Base-by-base conservation (phyloP, 2,888 invertebrate genomes). In the Yponomeuta cagnagella region DNA sequence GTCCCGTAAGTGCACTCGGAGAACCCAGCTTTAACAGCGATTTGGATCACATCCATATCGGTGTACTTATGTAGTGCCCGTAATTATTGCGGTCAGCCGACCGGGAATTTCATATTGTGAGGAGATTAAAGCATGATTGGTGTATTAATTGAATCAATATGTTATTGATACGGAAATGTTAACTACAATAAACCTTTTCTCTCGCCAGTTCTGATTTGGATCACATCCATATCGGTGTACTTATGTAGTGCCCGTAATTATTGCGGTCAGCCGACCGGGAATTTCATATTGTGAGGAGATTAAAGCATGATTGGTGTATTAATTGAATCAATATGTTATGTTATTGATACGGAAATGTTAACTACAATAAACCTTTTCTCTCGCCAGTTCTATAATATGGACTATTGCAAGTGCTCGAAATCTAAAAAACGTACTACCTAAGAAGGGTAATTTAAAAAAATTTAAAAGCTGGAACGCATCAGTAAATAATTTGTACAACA, bases 81-180 rank as follows among this genome's bases (percentile, higher is more conserved):
- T 58, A 58, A 58, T 58, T 58, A 58, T 58, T 58, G 52, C 52
- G 52, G 52, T 58, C 52, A 58, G 52, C 52, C 52, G 15, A 58
- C 52, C 52, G 52, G 15, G 52, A 58, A 58, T 58, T 58, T 58
- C 52, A 58, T 58, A 58, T 58, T 12, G 15, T 58, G 52, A 15
- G 15, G 52, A 58, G 52, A 58, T 58, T 58, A 15, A 58, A 15
- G 15, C 52, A 58, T 58, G 52, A 58, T 58, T 58, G 52, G 52
- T 58, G 52, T 15, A 58, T 58, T 58, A 58, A 58, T 58, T 58
- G 52, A 58, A 58, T 58, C 52, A 58, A 58, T 58, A 58, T 15
- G 15, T 3, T 58, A 2, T 4, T 15, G 52, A 15, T 15, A 4
- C 52, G 12, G 52, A 1, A 15, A 58, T 4, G 52, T 9, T 12